A percentile compares a stretch with the other conserved stretches of the same genome.
Evolutionary conservation across 1,140 invertebrate genomes (phyloP).

Genomic region (Andricus grossulariae): DNA sequence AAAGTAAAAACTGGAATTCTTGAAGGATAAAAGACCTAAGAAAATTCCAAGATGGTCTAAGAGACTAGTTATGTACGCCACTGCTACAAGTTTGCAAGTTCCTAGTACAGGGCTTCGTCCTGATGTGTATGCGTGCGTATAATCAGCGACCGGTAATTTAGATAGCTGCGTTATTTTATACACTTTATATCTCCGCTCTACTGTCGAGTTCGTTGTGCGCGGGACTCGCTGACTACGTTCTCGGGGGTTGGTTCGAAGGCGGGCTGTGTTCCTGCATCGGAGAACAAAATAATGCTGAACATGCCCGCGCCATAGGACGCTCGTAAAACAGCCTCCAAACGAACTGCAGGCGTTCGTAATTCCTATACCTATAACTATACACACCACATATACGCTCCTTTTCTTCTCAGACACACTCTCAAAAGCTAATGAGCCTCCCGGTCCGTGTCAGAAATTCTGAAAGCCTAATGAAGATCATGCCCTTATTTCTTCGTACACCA

Average conservation of each 20-base stretch:
- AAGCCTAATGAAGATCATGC: constrained; percentile 64
- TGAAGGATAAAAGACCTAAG: too few relatives aligned
- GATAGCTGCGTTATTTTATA: constrained; percentile 66
- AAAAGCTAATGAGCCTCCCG: constrained; percentile 58
- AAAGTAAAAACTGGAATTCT: too few relatives aligned
- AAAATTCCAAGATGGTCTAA: background rate
- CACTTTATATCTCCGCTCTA: constrained; percentile 52
- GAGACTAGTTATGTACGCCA: background rate
- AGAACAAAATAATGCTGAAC: constrained; percentile 68
- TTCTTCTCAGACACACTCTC: constrained; percentile 51
- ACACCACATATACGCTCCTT: constrained; percentile 51
- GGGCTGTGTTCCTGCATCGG: constrained; percentile 44
- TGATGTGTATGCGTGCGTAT: constrained; percentile 38
- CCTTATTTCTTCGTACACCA: background rate
- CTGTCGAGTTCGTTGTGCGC: constrained; percentile 41
- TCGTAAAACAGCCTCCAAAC: constrained; percentile 64
- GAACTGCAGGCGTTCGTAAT: constrained; percentile 70
- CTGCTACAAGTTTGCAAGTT: background rate
- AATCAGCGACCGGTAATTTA: constrained; percentile 63
- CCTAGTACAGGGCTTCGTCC: background rate
- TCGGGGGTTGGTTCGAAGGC: constrained; percentile 36
- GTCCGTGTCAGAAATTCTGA: constrained; percentile 58
- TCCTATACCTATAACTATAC: constrained; percentile 55
- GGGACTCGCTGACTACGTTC: constrained; percentile 41
- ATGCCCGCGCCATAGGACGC: constrained; percentile 58